phyloP scores from a whole-genome alignment of 2,888 invertebrate genomes.

The Nomada fucata region DNA sequence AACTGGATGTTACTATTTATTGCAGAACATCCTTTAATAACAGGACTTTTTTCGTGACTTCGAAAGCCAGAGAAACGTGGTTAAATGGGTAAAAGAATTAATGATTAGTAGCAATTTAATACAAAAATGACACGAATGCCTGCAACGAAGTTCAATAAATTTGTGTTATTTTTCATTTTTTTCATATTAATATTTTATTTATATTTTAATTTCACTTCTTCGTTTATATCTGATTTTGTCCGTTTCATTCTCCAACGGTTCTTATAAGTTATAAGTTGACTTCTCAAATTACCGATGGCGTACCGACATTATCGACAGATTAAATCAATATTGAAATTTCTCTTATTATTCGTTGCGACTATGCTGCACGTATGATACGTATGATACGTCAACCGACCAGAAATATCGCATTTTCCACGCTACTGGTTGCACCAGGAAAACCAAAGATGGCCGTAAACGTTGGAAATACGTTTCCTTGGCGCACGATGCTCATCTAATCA shows the following conservation, averaged over 20 bases:
- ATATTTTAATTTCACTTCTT: too few species aligned
- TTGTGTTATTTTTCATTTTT: too few species aligned
- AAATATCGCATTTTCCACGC: constrained; percentile 34
- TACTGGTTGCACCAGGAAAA: constrained; percentile 6
- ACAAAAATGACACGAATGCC: too few species aligned
- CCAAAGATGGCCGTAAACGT: constrained; percentile 10
- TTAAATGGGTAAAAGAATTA: too few species aligned
- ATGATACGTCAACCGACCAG: neutral
- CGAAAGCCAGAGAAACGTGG: too few species aligned
- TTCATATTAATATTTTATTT: too few species aligned
- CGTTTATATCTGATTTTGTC: too few species aligned
- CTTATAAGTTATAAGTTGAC: too few species aligned
- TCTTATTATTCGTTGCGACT: neutral
- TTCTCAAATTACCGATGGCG: neutral
- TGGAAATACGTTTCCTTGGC: constrained; percentile 12
- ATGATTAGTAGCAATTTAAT: too few species aligned
- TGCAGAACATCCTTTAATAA: neutral
- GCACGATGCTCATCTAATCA: constrained; percentile 6
- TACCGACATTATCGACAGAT: neutral
- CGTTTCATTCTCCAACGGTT: too few species aligned
- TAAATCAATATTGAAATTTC: neutral
- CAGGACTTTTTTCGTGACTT: too few species aligned
- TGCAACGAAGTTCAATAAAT: too few species aligned
- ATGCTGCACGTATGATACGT: neutral
- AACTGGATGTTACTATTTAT: neutral